A percentile compares a stretch with the other conserved stretches of the same genome.
These are phyloP conservation scores for Phyto melanocephala DNA, from an alignment of 2,888 invertebrate species.

Conservation along the genomic window DNA sequence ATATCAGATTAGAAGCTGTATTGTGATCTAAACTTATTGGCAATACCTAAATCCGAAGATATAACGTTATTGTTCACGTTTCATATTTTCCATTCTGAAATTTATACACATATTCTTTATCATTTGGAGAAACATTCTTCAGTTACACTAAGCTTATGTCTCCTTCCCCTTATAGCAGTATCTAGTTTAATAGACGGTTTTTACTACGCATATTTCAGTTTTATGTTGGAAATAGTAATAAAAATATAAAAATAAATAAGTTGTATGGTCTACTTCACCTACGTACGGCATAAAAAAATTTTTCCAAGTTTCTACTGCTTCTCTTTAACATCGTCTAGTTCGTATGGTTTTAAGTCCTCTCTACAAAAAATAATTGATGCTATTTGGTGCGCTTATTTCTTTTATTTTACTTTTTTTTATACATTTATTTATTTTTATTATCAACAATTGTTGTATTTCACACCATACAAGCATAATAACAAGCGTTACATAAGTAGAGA, in stretches of 20 bases:
- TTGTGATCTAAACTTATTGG: too few relatives aligned
- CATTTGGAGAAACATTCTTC: too few relatives aligned
- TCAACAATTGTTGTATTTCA: conserved; percentile 62
- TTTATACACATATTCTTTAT: too few relatives aligned
- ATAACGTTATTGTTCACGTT: too few relatives aligned
- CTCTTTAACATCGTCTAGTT: neutral
- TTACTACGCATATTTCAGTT: neutral
- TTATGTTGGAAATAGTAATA: neutral
- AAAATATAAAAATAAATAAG: conserved; percentile 68
- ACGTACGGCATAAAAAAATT: conserved; percentile 46
- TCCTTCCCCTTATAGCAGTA: too few relatives aligned
- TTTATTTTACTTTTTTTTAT: conserved; percentile 14
- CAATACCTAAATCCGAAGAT: too few relatives aligned
- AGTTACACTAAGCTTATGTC: too few relatives aligned
- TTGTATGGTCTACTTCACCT: conserved; percentile 58
- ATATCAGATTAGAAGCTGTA: too few relatives aligned
- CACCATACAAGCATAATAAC: conserved; percentile 55
- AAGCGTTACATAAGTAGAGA: conserved; percentile 30
- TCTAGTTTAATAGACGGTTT: too few relatives aligned
- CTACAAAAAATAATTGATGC: neutral
- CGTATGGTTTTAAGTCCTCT: conserved; percentile 5
- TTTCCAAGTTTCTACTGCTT: conserved; percentile 7
- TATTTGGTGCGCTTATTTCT: conserved; percentile 3
- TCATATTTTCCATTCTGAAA: too few relatives aligned
- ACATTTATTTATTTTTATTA: conserved; percentile 16